Percentiles rank a stretch among this genome's conserved stretches.
Evolutionary conservation across 2,888 invertebrate species (phyloP).

Genomic region (Epicampocera succincta): DNA sequence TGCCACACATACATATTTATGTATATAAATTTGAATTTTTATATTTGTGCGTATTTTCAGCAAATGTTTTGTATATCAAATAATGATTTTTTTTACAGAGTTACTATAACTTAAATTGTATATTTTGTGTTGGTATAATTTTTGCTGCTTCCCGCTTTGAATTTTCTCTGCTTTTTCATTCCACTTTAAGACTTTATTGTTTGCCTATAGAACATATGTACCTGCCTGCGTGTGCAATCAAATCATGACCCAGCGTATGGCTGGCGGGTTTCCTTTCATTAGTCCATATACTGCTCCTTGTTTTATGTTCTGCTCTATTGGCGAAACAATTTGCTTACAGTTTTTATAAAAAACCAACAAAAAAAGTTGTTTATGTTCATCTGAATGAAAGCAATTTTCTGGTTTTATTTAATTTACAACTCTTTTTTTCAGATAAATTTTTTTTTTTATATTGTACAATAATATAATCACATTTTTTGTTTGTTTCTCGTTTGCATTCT

Average conservation of each 20-base stretch:
- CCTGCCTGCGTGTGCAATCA: neutral
- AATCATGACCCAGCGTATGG: too few species aligned
- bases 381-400: conserved; percentile 8
- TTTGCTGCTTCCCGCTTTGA: too few species aligned
- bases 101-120: too few species aligned
- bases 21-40: too few species aligned
- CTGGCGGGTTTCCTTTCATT: too few species aligned
- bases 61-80: too few species aligned
- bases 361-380: conserved; percentile 24
- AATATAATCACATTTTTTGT: too few species aligned
- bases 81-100: too few species aligned
- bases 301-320: conserved; percentile 44
- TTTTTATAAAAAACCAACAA: conserved; percentile 19
- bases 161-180: neutral
- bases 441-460: neutral
- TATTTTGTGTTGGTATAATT: too few species aligned
- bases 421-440: conserved; percentile 30
- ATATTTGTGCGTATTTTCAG: too few species aligned
- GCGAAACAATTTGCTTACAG: conserved; percentile 32
- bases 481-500: too few species aligned
- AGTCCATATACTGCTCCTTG: neutral
- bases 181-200: conserved; percentile 28
- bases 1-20: too few species aligned
- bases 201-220: conserved; percentile 14
- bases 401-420: conserved; percentile 13